Conservation (phyloP, 2,797 vertebrate species). For the Galago senegalensis region DNA sequence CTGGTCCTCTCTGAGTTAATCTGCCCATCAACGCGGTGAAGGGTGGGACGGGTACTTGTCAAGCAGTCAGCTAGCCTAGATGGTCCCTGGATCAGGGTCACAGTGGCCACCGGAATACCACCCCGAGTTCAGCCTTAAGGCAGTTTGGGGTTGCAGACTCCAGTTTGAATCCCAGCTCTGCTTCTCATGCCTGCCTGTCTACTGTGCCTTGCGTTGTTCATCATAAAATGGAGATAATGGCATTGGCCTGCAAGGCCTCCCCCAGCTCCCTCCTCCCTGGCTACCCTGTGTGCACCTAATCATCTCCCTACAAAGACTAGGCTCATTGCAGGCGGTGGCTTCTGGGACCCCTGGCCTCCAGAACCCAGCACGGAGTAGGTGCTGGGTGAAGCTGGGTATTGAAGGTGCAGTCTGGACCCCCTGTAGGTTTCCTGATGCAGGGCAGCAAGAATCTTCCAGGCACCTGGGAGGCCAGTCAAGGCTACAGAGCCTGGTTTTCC, state of each 20-base stretch:
- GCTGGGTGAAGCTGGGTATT: background rate
- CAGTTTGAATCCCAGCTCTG: background rate
- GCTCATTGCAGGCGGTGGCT: background rate
- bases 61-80: background rate
- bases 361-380: background rate
- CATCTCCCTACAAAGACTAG: background rate
- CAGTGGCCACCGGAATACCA: background rate
- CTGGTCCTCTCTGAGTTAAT: background rate
- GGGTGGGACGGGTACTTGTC: background rate
- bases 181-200: too few relatives aligned
- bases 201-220: background rate
- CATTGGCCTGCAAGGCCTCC: too few relatives aligned
- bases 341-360: background rate
- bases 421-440: background rate
- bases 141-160: background rate
- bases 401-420: background rate
- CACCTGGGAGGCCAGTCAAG: background rate
- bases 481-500: background rate
- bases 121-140: rapidly evolving
- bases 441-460: background rate
- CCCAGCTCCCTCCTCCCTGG: too few relatives aligned
- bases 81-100: too few relatives aligned
- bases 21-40: background rate
- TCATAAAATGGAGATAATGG: background rate
- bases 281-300: too few relatives aligned